Evolutionary conservation across 2,888 invertebrate species (phyloP), one percentile per base, ranked within the genome.

Genomic region (Anticlea derivata): DNA sequence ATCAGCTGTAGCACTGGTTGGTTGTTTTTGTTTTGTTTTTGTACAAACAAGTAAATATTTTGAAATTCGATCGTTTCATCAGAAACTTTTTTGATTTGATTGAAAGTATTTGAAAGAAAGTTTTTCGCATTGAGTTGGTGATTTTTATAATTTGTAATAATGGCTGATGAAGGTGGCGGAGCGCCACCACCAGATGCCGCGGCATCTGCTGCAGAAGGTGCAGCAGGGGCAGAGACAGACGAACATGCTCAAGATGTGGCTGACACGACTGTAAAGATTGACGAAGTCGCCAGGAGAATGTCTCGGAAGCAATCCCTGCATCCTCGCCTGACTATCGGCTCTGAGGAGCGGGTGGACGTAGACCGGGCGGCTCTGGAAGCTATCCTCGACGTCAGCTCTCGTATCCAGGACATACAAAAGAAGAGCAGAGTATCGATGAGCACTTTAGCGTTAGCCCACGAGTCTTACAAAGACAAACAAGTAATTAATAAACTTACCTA

Each of bases 381-480:
- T 3, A 89, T 90, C 45, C 73, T 90, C 1, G 88, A 90, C 54
- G 83, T 87, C 60, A 75, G 86, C 57, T 70, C 78, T 20, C 79
- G 87, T 38, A 57, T 89, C 27, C 72, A 79, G 48, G 79, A 79
- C 37, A 82, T 87, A 46, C 87, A 87, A 57, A 83, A 66, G 61
- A 87, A 77, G 58, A 87, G 86, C 58, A 81, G 69, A 74, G 55
- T 80, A 0, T 88, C 89, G n/a, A 81, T 84, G 81, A 86, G 86
- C 64, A 79, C 83, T 23, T 65, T 89, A 59, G 81, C 76, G 5
- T 66, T 86, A 56, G 86, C 68, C 30, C 87, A 88, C 55, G 90
- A 90, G 61, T 79, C 86, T 49, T 90, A 90, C 68, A 90, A 86
- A 80, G 90, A 90, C 56, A 90, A 89, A 75, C 90, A 90, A 83